Base-by-base conservation (phyloP, 2,797 vertebrate species). In the Yasuhikotakia modesta region DNA sequence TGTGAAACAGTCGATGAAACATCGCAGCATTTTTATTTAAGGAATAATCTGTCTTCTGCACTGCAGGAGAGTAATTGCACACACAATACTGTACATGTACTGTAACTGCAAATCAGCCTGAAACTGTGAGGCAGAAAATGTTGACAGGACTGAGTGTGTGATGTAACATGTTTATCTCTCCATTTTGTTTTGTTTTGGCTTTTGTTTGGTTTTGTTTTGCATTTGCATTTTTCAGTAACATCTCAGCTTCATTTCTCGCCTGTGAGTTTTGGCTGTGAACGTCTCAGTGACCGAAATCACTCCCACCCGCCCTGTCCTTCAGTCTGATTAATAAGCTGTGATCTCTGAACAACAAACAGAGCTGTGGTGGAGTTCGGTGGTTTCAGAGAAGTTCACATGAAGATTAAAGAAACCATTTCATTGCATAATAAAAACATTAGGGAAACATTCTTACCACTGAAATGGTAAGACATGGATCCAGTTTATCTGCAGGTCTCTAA, bases 401-500 rank as follows among this genome's bases (percentile, higher is more conserved):
- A 67, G 4, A 14, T 27, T 27, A 27, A 27, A 27, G 27, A 35
- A 35, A 35, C 32, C 1, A 5, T 35, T 35, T 35, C 7, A 5
- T 35, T 4, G 7, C 32, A 4, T 35, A 7, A 35, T 35, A 5
- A 5, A 35, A 35, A 35, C 32, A 7, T 35, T 35, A 35, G 4
- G 32, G 4, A 35, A 35, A 35, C 32, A 35, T 35, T 35, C 32
- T 7, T 35, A 35, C 32, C 4, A 35, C 32, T 35, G 27, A 27
- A 45, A 45, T 45, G 10, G 43, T 45, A 45, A 79, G 82, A 81
- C n/a, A n/a, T 86, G 27, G 27, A 27, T 90, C 87, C 86, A 89
- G 81, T 88, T 92, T 89, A 88, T 84, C 85, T 53, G 17, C 79
- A 84, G 86, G 83, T 89, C 84, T 89, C 86, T 73, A 79, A 70